phyloP scores from a whole-genome alignment of 1,140 invertebrate genomes.

The Euwallacea fornicatus region DNA sequence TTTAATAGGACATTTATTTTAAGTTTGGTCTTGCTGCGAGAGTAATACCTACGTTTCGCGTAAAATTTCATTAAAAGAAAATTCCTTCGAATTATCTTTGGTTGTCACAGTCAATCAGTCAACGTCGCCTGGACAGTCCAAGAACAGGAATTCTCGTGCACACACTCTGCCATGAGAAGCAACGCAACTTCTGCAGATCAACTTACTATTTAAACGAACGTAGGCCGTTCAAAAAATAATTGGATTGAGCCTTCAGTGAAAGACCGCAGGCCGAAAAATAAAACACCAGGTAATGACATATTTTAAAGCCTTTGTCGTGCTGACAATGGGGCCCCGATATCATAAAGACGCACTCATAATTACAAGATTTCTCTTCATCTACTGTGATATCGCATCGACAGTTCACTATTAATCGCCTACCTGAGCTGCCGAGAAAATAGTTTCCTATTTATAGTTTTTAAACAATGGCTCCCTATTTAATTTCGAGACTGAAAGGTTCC shows the following conservation, averaged over 20 bases:
- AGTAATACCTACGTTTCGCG: constrained; percentile 22
- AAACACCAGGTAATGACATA: no score
- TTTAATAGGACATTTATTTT: constrained; percentile 37
- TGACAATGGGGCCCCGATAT: neutral
- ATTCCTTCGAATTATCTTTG: constrained; percentile 20
- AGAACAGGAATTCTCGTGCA: no score
- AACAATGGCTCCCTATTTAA: constrained; percentile 3
- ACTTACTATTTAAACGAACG: no score
- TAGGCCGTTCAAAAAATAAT: no score
- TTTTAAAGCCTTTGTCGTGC: no score
- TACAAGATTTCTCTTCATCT: constrained; percentile 7
- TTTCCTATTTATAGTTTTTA: neutral
- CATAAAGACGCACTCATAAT: constrained; percentile 1
- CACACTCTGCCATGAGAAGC: no score
- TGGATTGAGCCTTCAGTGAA: no score
- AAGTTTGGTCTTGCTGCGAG: constrained; percentile 32
- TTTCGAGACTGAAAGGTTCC: no score
- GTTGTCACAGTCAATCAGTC: constrained; percentile 24
- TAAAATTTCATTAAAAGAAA: constrained; percentile 29
- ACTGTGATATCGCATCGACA: constrained; percentile 3
- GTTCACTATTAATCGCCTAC: constrained; percentile 2
- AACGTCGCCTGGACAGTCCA: neutral
- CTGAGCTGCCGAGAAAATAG: constrained; percentile 8
- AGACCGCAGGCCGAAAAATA: no score
- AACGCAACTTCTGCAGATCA: no score